Evolutionary conservation across 92 coral and sea anemone genomes (phyloP), one percentile per base, ranked within the genome.

Genomic region (Siderastrea radians): DNA sequence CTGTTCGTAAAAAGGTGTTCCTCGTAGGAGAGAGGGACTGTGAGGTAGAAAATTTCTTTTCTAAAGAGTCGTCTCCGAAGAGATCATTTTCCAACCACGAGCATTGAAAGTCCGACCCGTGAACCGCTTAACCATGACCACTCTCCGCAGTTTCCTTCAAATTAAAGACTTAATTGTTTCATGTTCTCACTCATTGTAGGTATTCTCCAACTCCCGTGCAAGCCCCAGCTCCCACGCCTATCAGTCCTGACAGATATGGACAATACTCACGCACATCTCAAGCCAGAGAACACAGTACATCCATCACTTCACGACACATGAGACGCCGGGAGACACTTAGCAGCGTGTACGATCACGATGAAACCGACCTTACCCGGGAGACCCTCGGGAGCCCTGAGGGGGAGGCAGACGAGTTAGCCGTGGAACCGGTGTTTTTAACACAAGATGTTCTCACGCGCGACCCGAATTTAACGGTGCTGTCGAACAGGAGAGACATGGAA

Each of bases 191-290:
- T 81, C 19, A 4, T 48, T 78, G 51, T 43, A 96, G 99, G 85
- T 87, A 91, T 55, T 95, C 99, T 26, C 99, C 99, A 7, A 64
- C 87, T 9, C 93, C 95, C 5, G 91, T 98, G 8, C 82, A 82
- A 13, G 97, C 98, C 3, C 99, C 99, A 11, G 99, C 99, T 6
- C 98, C 99, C 3, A 98, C 99, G 0, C 99, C 99, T 17, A 96
- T 89, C 50, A 95, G 96, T 63, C 99, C 98, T 3, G 94, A 94
- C 45, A 92, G 90, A 54, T 55, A 94, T 13, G 93, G 91, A 67
- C 98, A 87, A 54, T 74, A 72, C 62, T 90, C 95, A 0, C 96
- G 98, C 9, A 64, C 88, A 46, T 87, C 97, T 7, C 92, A 92
- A 6, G 45, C 88, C 17, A 85, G 84, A 1, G 86, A 81, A 4